Evolutionary conservation across 2,797 vertebrate species (phyloP).

Genomic region (Hippopotamyrus pictus): DNA sequence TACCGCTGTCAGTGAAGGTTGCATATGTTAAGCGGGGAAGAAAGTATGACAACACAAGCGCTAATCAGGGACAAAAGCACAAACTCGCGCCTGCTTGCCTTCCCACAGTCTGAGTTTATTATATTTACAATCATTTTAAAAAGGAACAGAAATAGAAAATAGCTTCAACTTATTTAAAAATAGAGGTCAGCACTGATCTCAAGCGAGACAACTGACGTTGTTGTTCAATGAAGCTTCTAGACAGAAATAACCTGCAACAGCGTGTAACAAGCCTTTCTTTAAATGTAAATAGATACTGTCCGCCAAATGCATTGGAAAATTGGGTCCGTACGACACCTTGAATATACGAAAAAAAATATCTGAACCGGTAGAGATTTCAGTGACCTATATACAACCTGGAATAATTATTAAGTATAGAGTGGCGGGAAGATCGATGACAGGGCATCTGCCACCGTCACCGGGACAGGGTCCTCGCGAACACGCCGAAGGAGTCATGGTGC

Average conservation of each 20-base stretch:
- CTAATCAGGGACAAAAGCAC: neutral
- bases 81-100: slow-evolving; percentile 18
- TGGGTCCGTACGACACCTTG: slow-evolving; percentile 21
- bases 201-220: slow-evolving; percentile 29
- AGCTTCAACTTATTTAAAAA: slow-evolving; percentile 50
- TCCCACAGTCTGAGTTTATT: slow-evolving; percentile 50
- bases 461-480: neutral
- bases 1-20: neutral
- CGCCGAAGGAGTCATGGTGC: neutral
- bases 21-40: neutral
- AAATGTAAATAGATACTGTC: slow-evolving; percentile 21
- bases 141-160: slow-evolving; percentile 54
- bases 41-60: neutral
- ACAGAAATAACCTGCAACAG: slow-evolving; percentile 20
- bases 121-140: slow-evolving; percentile 61
- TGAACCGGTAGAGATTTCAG: slow-evolving; percentile 22
- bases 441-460: neutral
- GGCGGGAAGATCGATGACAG: neutral
- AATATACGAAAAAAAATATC: slow-evolving; percentile 18
- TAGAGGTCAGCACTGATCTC: slow-evolving; percentile 37
- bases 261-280: slow-evolving; percentile 21
- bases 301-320: slow-evolving; percentile 23
- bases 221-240: slow-evolving; percentile 25
- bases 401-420: slow-evolving; percentile 28
- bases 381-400: slow-evolving; percentile 28